Conservation (phyloP, 1,140 invertebrate species). For the Papilio aristodemus region DNA sequence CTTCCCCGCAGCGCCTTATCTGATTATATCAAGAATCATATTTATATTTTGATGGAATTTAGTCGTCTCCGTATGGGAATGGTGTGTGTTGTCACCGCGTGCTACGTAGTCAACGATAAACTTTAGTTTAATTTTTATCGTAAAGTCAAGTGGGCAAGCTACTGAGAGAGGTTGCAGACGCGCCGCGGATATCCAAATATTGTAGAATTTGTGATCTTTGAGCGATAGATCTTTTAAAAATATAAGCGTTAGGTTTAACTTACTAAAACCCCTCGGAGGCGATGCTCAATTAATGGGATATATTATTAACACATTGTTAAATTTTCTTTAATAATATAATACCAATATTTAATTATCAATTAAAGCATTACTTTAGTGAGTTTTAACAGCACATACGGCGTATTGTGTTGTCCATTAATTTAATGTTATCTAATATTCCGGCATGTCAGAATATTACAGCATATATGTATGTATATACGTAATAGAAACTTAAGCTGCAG, state of each 20-base stretch:
- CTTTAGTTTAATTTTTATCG: background rate
- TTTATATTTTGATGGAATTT: conserved; percentile 50
- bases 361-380: background rate
- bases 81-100: conserved; percentile 29
- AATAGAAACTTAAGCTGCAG: conserved; percentile 24
- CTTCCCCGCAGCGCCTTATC: conserved; percentile 56
- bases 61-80: conserved; percentile 49
- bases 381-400: background rate
- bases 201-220: too few relatives aligned
- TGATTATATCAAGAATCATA: conserved; percentile 51
- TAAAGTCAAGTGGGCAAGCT: background rate
- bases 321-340: background rate
- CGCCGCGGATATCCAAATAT: too few relatives aligned
- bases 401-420: background rate
- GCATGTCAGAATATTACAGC: background rate
- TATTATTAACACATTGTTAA: too few relatives aligned
- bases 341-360: background rate
- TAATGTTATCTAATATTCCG: background rate
- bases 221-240: too few relatives aligned
- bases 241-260: too few relatives aligned
- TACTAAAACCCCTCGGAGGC: too few relatives aligned
- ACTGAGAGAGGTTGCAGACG: background rate
- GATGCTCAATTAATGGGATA: too few relatives aligned
- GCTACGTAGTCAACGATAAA: background rate
- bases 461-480: background rate